Base-by-base conservation (phyloP, 2,888 invertebrate genomes). In the Acleris literana region DNA sequence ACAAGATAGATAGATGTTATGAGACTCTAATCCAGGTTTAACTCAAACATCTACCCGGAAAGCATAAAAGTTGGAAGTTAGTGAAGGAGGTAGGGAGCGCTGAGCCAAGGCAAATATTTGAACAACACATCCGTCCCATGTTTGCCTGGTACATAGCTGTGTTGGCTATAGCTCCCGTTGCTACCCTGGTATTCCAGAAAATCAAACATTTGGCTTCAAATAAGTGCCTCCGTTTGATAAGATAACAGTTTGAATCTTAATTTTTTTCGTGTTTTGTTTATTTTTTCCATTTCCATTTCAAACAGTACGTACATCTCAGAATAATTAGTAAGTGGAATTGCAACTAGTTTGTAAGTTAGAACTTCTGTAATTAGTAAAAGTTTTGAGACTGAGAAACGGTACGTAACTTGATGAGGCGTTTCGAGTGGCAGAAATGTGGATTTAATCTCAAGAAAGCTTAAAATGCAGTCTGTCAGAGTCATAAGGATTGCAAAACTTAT, bases 61-160 rank as follows among this genome's bases (percentile, higher is more conserved):
- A 80, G 77, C 83, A 84, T 83, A 82, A 80, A 76, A 80, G 77
- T 78, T 76, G 73, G 76, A 76, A 73, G 75, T 74, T 72, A 69
- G 66, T 68, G 85, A 80, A 79, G 68, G 77, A 79, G 85, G 84
- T 82, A 83, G 84, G 78, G 83, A 79, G 74, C 76, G 78, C 74
- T 71, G 71, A 80, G 76, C 79, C 71, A 73, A 72, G 62, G 68
- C 72, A 84, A 85, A 84, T 85, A 84, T 85, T 85, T 85, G 82
- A 75, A 73, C 79, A 78, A 73, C 57, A 67, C 68, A 67, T 75
- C 81, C 78, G 80, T 79, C 82, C 82, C 74, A 76, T 85, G 84
- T 84, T 85, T 85, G 82, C 82, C 79, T 79, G 82, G 78, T 81
- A 83, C 78, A 76, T 76, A 74, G 72, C 74, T 72, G 69, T 71